Conservation (phyloP, 1,140 invertebrate genomes). For the Calliopsis andreniformis region DNA sequence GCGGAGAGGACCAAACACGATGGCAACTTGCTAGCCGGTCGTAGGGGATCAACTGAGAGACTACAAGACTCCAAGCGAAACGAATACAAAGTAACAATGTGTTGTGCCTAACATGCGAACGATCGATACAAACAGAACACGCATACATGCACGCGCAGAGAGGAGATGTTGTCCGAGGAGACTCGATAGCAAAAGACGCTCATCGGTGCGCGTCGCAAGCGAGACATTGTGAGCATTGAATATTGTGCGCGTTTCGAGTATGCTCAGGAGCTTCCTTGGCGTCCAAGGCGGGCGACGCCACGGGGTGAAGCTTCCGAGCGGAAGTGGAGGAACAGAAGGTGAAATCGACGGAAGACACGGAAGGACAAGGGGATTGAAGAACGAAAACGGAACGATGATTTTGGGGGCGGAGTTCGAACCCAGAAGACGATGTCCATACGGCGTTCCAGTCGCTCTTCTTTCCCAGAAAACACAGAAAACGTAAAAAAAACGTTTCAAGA, state of each 20-base stretch:
- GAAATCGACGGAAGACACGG: constrained; percentile 4
- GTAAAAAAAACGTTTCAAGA: constrained; percentile 43
- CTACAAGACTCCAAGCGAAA: constrained; percentile 53
- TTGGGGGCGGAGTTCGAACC: too few species aligned
- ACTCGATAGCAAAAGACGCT: background rate
- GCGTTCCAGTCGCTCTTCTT: constrained; percentile 43
- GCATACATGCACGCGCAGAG: background rate
- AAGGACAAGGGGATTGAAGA: background rate
- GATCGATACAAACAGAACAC: background rate
- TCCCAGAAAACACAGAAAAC: constrained; percentile 47
- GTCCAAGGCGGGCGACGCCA: too few species aligned
- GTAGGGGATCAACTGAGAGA: constrained; percentile 57
- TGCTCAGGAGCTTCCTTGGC: too few species aligned
- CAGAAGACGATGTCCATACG: background rate
- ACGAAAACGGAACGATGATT: background rate
- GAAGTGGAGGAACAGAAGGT: background rate
- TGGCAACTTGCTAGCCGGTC: constrained; percentile 44
- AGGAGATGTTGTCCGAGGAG: constrained; percentile 4
- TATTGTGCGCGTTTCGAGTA: too few species aligned
- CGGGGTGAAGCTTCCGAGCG: too few species aligned
- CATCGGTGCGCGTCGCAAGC: background rate
- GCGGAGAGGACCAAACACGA: constrained; percentile 3
- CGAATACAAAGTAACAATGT: constrained; percentile 31
- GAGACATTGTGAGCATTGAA: background rate
- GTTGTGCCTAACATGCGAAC: constrained; percentile 57